These are phyloP conservation scores for Drosophila teissieri DNA, from an alignment of 1,140 invertebrate genomes.

Conservation along the genomic window DNA sequence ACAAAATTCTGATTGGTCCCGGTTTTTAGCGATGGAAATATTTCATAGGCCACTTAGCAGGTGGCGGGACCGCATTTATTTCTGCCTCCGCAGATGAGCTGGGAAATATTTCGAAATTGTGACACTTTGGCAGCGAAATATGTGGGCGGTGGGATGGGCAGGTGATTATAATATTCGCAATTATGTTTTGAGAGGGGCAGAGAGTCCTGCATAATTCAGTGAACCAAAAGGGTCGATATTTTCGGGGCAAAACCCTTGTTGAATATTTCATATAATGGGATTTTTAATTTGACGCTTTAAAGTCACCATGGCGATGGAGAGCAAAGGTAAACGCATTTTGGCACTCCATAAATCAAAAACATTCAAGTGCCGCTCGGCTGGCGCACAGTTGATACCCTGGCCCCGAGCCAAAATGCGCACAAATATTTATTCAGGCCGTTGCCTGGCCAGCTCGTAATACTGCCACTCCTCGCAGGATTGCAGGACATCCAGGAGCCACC, in stretches of 20 bases:
- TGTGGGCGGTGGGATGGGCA: not conserved
- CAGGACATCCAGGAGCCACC: slow-evolving; percentile 17
- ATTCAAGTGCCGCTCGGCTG: not conserved
- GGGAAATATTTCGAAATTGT: slow-evolving; percentile 35
- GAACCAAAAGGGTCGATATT: slow-evolving; percentile 47
- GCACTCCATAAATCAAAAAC: slow-evolving; percentile 60
- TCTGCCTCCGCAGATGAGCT: slow-evolving; percentile 22
- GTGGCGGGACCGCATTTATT: slow-evolving; percentile 25
- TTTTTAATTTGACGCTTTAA: slow-evolving; percentile 70
- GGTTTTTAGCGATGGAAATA: slow-evolving; percentile 13
- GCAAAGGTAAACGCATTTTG: slow-evolving; percentile 61
- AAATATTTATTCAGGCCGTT: slow-evolving; percentile 36
- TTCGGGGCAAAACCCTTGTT: slow-evolving; percentile 51
- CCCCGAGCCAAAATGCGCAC: not conserved
- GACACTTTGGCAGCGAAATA: slow-evolving; percentile 21
- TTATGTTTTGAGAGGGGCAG: slow-evolving; percentile 27
- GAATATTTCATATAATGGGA: slow-evolving; percentile 69
- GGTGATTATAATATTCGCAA: slow-evolving; percentile 44
- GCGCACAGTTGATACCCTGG: slow-evolving; percentile 36
- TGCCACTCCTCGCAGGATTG: not conserved
- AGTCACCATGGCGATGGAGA: slow-evolving; percentile 14
- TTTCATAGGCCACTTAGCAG: slow-evolving; percentile 38
- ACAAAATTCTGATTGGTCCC: slow-evolving; percentile 14
- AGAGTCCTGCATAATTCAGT: slow-evolving; percentile 55
- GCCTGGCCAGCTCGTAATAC: slow-evolving; percentile 7